Evolutionary conservation across 1,140 invertebrate species (phyloP).

Genomic region (Drosophila littoralis): DNA sequence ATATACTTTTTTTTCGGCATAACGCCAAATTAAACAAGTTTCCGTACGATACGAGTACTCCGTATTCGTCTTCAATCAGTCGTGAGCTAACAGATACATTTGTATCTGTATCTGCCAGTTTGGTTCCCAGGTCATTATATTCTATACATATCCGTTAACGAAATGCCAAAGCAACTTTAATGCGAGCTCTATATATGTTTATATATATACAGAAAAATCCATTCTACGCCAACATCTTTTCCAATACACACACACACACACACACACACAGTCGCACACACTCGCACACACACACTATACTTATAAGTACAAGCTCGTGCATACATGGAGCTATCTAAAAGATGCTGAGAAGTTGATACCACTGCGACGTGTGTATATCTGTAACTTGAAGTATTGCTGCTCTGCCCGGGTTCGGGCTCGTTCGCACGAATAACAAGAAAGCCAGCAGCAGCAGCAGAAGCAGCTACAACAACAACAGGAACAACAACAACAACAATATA

Average conservation of each 20-base stretch:
- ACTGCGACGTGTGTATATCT: constrained; percentile 60
- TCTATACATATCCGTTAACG: constrained; percentile 50
- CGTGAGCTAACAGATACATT: constrained; percentile 29
- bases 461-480: constrained; percentile 20
- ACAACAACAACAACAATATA: constrained; percentile 34
- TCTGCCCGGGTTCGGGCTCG: constrained; percentile 57
- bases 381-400: constrained; percentile 71
- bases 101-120: constrained; percentile 28
- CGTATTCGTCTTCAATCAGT: constrained; percentile 37
- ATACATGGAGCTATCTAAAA: constrained; percentile 61
- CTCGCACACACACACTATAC: background rate
- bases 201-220: constrained; percentile 30
- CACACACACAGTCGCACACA: background rate
- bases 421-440: constrained; percentile 51
- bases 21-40: constrained; percentile 67
- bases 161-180: constrained; percentile 57
- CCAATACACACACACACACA: constrained; percentile 15
- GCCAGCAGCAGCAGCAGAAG: constrained; percentile 24
- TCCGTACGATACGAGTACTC: constrained; percentile 43
- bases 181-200: constrained; percentile 26
- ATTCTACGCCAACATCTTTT: constrained; percentile 51
- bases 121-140: constrained; percentile 54
- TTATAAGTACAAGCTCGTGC: constrained; percentile 24
- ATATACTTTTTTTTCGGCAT: constrained; percentile 37
- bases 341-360: constrained; percentile 72